Conservation (phyloP, 2,113 vertebrate genomes). For the Clarias macrocephalus region DNA sequence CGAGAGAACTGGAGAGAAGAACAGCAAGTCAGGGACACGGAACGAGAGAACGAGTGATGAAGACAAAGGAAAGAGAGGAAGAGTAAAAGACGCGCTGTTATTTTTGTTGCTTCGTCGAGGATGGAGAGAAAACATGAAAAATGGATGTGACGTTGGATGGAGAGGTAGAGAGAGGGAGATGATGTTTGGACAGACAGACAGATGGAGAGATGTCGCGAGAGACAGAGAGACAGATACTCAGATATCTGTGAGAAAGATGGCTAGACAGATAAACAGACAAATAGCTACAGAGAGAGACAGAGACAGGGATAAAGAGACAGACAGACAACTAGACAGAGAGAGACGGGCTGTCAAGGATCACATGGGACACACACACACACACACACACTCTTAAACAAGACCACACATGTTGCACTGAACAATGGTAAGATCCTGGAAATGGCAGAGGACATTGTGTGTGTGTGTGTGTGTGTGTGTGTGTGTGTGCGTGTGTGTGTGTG, state of each 20-base stretch:
- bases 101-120: too few relatives aligned
- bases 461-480: slow-evolving; percentile 1
- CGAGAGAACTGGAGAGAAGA: background rate
- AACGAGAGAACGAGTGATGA: background rate
- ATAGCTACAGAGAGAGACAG: background rate
- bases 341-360: background rate
- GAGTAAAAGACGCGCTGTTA: background rate
- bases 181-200: background rate
- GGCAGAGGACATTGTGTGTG: background rate
- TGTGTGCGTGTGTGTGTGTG: background rate
- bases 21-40: background rate
- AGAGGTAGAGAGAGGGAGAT: background rate
- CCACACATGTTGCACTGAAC: too few relatives aligned
- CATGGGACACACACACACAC: background rate
- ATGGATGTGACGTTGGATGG: too few relatives aligned
- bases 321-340: background rate
- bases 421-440: too few relatives aligned
- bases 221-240: background rate
- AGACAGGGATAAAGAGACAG: background rate
- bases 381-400: background rate
- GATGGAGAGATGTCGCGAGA: too few relatives aligned
- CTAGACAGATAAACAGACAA: background rate
- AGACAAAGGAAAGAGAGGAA: background rate
- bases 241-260: too few relatives aligned
- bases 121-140: too few relatives aligned